Base-by-base conservation (phyloP, 1,140 invertebrate genomes). In the Camponotus pennsylvanicus region DNA sequence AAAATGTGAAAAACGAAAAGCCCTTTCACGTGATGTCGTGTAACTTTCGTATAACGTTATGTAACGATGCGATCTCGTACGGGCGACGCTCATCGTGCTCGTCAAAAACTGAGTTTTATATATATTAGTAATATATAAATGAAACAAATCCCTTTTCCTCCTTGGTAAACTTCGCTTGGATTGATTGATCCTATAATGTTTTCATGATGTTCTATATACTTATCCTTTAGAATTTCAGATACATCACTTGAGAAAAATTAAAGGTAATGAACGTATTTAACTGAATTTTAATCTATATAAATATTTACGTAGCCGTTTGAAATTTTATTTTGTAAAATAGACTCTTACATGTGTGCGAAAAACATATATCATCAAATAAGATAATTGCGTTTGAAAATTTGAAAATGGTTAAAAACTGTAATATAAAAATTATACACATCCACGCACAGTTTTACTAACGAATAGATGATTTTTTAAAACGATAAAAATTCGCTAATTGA, bases 41-140 rank as follows among this genome's bases (percentile, higher is more conserved):
- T 75, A 83, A 83, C 79, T 83, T 83, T 83, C 79, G 79, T 75
- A 57, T 83, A 75, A 61, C 69, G 69, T 83, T 83, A 83, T 83
- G 79, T 83, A 83, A 83, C 79, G n/a, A n/a, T 83, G 79, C 55
- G 79, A 83, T 83, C 55, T 83, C 79, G 67, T 45, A 13, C 37
- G 52, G 52, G 52, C 63, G 77, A 15, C 57, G 40, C 66, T 21
- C 21, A 27, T 57, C 69, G 13, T 15, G 61, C 40, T 83, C 79
- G 52, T 15, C 3, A 32, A 67, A 67, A 37, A 27, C 8, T 37
- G 18, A 49, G 15, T 37, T 78, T 78, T 37, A 40, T 18, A 7
- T 11, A 40, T 67, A 49, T 34, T 18, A 1, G 42, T 45, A 18
- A 27, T 27, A 66, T 21, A 45, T 18, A 37, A 76, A 57, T 11